A percentile compares a stretch with the other conserved stretches of the same genome.
These are phyloP conservation scores for Sciurus vulgaris DNA, from an alignment of 2,797 vertebrate species.

Conservation along the genomic window DNA sequence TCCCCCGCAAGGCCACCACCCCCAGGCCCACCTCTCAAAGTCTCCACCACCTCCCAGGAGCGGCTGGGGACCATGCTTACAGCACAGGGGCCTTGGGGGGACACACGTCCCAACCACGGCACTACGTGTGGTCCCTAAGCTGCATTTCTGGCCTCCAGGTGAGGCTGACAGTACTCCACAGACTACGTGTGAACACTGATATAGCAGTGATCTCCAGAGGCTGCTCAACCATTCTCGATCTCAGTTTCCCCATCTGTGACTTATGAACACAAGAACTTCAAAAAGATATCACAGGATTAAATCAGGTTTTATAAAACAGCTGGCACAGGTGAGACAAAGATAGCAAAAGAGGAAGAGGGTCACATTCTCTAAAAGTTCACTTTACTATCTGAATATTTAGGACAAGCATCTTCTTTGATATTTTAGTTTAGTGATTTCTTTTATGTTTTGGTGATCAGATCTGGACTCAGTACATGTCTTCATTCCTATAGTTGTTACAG, in stretches of 20 bases:
- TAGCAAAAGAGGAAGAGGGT: background rate
- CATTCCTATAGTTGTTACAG: too few species aligned
- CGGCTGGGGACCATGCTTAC: too few species aligned
- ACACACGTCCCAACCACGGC: background rate
- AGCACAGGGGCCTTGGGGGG: too few species aligned
- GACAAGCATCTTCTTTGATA: background rate
- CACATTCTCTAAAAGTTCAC: rapidly evolving
- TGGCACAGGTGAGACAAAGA: background rate
- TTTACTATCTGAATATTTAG: background rate
- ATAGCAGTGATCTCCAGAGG: background rate
- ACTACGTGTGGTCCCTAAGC: too few species aligned
- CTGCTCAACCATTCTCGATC: background rate
- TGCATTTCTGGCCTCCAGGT: background rate
- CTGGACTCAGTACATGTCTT: background rate
- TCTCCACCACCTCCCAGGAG: too few species aligned
- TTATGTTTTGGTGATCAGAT: background rate
- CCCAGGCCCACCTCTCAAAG: too few species aligned
- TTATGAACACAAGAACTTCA: background rate
- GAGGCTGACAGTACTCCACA: background rate
- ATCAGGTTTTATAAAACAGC: background rate
- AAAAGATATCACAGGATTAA: background rate
- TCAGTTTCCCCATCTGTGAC: background rate
- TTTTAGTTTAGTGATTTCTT: background rate
- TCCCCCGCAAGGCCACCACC: too few species aligned
- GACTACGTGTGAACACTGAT: background rate